Conservation (phyloP, 2,888 invertebrate genomes). For the Hypsopygia costalis region DNA sequence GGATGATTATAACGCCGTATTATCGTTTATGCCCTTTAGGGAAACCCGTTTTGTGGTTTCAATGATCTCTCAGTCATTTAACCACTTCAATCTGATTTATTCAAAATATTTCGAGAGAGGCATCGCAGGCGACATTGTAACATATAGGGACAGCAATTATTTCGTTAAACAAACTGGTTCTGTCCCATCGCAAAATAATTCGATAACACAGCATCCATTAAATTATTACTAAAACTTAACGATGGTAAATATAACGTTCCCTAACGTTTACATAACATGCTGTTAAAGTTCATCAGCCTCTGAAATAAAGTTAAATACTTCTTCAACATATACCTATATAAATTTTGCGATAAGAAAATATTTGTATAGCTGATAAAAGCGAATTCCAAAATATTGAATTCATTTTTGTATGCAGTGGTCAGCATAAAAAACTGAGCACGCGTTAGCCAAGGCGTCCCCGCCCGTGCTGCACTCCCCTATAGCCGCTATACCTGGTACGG, state of each 20-base stretch:
- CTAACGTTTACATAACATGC: too few species aligned
- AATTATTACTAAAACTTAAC: too few species aligned
- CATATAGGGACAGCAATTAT: background rate
- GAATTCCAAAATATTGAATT: slow-evolving; percentile 12
- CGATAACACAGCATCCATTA: too few species aligned
- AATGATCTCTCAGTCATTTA: background rate
- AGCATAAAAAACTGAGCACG: slow-evolving; percentile 68
- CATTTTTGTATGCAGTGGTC: slow-evolving; percentile 51
- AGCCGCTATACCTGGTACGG: slow-evolving; percentile 69
- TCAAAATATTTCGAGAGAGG: background rate
- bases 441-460: slow-evolving; percentile 52
- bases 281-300: too few species aligned
- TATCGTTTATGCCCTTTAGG: slow-evolving; percentile 10
- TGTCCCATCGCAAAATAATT: too few species aligned
- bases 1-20: slow-evolving; percentile 23
- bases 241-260: too few species aligned
- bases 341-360: slow-evolving; percentile 7
- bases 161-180: background rate
- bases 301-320: too few species aligned
- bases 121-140: background rate
- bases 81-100: background rate
- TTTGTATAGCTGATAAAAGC: slow-evolving; percentile 17
- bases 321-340: background rate
- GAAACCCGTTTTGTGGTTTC: slow-evolving; percentile 7
- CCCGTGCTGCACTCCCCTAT: slow-evolving; percentile 39